Evolutionary conservation across 2,888 invertebrate species (phyloP).

Genomic region (Marasmarcha lunaedactyla): DNA sequence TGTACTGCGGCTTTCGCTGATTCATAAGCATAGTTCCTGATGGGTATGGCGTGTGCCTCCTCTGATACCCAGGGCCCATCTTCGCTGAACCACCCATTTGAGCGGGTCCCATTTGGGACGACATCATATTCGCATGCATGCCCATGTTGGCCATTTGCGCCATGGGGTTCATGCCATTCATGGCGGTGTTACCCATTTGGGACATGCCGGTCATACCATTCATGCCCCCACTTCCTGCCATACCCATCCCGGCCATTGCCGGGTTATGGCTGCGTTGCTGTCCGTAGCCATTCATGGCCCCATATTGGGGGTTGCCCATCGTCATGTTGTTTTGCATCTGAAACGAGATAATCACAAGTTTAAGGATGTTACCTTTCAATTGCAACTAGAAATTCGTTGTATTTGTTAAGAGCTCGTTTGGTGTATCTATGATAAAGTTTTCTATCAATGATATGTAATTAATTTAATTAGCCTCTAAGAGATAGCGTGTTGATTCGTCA

Average conservation of each 20-base stretch:
- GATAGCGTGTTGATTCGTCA: no score
- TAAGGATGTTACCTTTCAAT: not conserved
- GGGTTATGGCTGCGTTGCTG: conserved; percentile 71
- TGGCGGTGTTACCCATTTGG: conserved; percentile 70
- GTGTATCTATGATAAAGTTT: no score
- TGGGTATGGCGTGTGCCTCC: conserved; percentile 88
- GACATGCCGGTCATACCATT: conserved; percentile 74
- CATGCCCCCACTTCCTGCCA: conserved; percentile 65
- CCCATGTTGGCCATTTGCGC: conserved; percentile 82
- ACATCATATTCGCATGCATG: conserved; percentile 78
- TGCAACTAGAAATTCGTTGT: no score
- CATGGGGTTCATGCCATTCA: conserved; percentile 82
- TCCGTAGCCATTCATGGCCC: conserved; percentile 71
- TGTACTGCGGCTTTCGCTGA: conserved; percentile 79
- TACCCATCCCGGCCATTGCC: conserved; percentile 65
- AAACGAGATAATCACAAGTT: conserved; percentile 17
- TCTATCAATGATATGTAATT: no score
- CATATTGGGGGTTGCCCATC: conserved; percentile 74
- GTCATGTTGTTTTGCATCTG: conserved; percentile 76
- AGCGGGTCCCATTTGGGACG: conserved; percentile 74
- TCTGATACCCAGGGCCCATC: conserved; percentile 79
- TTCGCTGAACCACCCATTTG: conserved; percentile 76
- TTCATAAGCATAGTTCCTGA: conserved; percentile 88
- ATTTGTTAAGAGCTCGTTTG: no score
- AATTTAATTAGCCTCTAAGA: no score